Base-by-base conservation (phyloP, 1,140 invertebrate genomes). In the Orius insidiosus region DNA sequence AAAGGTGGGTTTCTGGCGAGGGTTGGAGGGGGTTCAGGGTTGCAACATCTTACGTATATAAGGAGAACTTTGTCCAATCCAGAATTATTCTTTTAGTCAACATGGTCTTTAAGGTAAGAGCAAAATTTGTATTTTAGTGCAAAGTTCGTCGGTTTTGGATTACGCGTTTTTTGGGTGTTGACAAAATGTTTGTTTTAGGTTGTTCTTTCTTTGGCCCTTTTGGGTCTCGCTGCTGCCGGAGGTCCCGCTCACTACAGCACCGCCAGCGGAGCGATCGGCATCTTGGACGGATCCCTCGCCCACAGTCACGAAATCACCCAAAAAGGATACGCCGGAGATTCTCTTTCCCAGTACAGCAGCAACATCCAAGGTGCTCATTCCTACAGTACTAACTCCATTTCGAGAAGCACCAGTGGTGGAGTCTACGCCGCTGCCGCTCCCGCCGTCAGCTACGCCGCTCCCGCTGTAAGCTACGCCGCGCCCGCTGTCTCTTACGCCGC, bases 271-370 rank as follows among this genome's bases (percentile, higher is more conserved):
- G 62, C 65, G 30, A 59, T 58, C 2, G 67, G 67, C 39, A 60
- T 61, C 40, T 35, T 37, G 7, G 53, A 54, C 33, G 63, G 58
- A 30, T 66, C 63, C 47, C 60, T 70, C 19, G 69, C 67, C 37
- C 62, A 60, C 51, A 64, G 62, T 41, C 65, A 69, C 49, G 67
- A 70, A 52, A 67, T 64, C n/a, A 71, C 69, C n/a, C 62, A 69
- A 14, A 69, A 69, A 55, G 66, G 68, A 5, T 66, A 63, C 49
- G 67, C 60, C 32, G 68, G 69, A 7, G 64, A 65, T 24, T 66
- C 66, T 8, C 56, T 67, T 39, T 67, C 68, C 19, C 59, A 64
- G 47, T 69, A 68, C 52, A 61, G 59, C 51, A 68, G 64, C 46
- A 58, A 63, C 44, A 68, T 71, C 13, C 65, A 69, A 40, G 62